Evolutionary conservation across 1,140 invertebrate species (phyloP), one percentile per base, ranked within the genome.

Genomic region (Drosophila paulistorum): DNA sequence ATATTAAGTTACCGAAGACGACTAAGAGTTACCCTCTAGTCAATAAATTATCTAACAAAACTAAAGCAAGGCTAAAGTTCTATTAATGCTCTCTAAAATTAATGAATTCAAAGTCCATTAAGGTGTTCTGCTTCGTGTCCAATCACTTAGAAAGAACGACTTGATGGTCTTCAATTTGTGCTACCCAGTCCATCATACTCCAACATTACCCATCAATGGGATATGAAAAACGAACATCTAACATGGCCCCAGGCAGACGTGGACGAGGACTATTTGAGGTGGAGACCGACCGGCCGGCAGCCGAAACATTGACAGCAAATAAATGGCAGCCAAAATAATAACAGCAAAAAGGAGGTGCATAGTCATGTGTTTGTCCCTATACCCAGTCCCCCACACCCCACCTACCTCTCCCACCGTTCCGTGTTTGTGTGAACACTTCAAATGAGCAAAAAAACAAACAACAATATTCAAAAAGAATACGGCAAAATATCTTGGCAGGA

Each of bases 281-380:
- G 23, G 35, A 42, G 17, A 30, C 60, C 30, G 68, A 37, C 37
- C 61, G 73, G 77, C 60, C 61, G 66, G 68, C 63, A 73, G 73
- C 71, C 81, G 70, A 83, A 89, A 85, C 84, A 89, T 89, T 89
- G 84, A 89, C 85, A 90, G 86, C 85, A 89, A 90, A 90, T 90
- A 89, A 89, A 89, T 89, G 85, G 86, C 77, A 84, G 77, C 84
- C 74, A 84, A 89, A 89, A 89, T 89, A 89, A 90, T 89, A 89
- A 90, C 84, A 89, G 77, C 85, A 74, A 89, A 89, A 71, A 69
- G 84, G 85, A 71, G 84, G 84, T 77, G 71, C 65, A 71, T 58
- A 63, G 45, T 23, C 45, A 51, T 51, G 45, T 51, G 45, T 51
- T 20, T 23, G 17, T 51, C 30, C 30, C 30, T 30, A 30, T 30